Base-by-base conservation (phyloP, 92 coral and sea anemone species). In the Chrysogorgia sp. region DNA sequence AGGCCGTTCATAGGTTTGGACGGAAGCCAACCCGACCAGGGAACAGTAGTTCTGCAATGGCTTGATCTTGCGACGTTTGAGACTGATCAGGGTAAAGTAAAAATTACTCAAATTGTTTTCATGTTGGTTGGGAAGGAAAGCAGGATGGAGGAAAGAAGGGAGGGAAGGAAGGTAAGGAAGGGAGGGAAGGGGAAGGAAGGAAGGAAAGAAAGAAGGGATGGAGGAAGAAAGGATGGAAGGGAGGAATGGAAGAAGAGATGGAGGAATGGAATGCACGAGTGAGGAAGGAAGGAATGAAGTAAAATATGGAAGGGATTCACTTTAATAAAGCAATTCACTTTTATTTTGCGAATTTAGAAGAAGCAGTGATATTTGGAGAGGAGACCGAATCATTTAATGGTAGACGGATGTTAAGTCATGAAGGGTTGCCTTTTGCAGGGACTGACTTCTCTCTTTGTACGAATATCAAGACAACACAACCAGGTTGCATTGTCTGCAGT, bases 41-140 rank as follows among this genome's bases (percentile, higher is more conserved):
- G 85, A 22, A 60, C 91, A 0, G 90, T 76, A 6, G 83, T 93
- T 64, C 56, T 87, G 22, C 80, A 88, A 33, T 93, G 97, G 97
- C 83, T 93, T n/a, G 81, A 90, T 21, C 90, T 90, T 8, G 76
- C 78, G 22, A 25, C 67, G 19, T 56, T 57, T 31, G 81, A 68
- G 2, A 8, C n/a, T 15, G 59, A 68, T 0, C 10, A 23, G 21
- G 74, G 74, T 66, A 37, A 34, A 30, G 14, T 20, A 19, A 63
- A 29, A 58, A 58, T 31, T 20, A 23, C 43, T 4, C 12, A 37
- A 37, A 37, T 12, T 37, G 12, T 12, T 5, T 12, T 12, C 43
- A 4, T 37, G 43, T 12, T 4, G 43, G 43, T 5, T 4, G 43
- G 43, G 43, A 37, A 12, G 43, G 43, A 37, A 37, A 37, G 43